Conservation (phyloP, 2,888 invertebrate genomes). For the Rapana venosa region DNA sequence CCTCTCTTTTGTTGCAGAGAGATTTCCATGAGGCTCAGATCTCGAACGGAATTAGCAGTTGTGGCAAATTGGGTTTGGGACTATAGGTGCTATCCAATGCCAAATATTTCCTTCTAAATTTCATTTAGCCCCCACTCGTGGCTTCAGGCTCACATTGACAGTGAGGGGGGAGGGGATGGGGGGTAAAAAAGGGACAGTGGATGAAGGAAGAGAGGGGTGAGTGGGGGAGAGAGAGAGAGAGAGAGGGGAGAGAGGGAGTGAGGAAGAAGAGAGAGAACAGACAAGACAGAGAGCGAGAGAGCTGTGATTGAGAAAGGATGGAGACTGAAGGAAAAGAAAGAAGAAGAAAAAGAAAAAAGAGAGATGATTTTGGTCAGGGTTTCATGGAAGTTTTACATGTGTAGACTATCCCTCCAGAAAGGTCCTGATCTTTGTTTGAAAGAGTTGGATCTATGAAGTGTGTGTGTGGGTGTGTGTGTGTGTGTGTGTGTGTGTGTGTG, state of each 20-base stretch:
- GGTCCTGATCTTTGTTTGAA: no score
- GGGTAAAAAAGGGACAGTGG: background rate
- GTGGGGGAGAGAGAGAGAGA: background rate
- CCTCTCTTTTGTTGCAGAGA: background rate
- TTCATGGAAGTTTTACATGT: no score
- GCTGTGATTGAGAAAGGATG: background rate
- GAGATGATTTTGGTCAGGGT: background rate
- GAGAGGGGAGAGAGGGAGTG: background rate
- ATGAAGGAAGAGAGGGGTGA: background rate
- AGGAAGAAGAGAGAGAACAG: background rate
- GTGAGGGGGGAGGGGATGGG: background rate
- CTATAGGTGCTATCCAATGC: background rate
- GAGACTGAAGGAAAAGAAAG: background rate
- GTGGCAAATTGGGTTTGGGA: background rate
- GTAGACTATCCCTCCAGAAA: no score
- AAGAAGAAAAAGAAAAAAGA: constrained; percentile 2
- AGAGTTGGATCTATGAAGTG: no score
- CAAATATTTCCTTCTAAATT: background rate
- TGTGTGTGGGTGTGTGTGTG: no score
- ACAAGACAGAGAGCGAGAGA: background rate
- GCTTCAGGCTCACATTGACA: background rate
- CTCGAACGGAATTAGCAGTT: background rate
- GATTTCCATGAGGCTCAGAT: background rate
- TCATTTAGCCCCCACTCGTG: background rate
- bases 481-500: no score